Evolutionary conservation across 2,797 vertebrate genomes (phyloP), one percentile per base, ranked within the genome.

Genomic region (Kryptopterus vitreolus): DNA sequence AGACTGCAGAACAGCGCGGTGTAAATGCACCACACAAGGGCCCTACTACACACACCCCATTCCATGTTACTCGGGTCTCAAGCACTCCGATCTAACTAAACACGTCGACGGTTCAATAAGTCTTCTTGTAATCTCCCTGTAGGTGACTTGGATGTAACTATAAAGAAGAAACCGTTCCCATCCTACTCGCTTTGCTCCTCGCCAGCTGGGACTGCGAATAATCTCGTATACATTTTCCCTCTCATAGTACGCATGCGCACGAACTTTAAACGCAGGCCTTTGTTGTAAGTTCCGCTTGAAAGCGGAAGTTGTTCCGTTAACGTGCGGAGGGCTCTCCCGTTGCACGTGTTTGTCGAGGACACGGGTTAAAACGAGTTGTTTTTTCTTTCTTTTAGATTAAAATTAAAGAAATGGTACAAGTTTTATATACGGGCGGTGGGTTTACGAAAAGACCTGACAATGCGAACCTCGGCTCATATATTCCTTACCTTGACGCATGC

Each of bases 11-110:
- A 89, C 13, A 94, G 86, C 87, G 91, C 63, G 78, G 87, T 82
- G 71, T 90, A 85, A 78, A 91, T 59, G 87, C 88, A 90, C 90
- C 92, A 93, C 82, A 92, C 79, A 50, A 92, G 88, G 89, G 91
- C 91, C 90, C 90, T 88, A 77, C 89, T 86, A 85, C 88, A 91
- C 77, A 85, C 88, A 18, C 89, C 88, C 92, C 92, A 90, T 87
- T 87, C 90, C 93, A 95, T 94, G 52, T 81, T 90, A 31, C 29
- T 22, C 35, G n/a, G 38, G 48, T 1, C 66, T 43, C 2, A 26
- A 61, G 3, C n/a, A 33, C 8, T 8, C 46, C 12, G 16, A 69
- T 58, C 38, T 9, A 50, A 35, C 20, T 26, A 33, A 29, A 26
- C 33, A 58, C 55, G 20, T 46, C 24, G 35, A 29, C 31, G 6